phyloP scores from a whole-genome alignment of 2,888 invertebrate species.

The Ectropis crepuscularia region DNA sequence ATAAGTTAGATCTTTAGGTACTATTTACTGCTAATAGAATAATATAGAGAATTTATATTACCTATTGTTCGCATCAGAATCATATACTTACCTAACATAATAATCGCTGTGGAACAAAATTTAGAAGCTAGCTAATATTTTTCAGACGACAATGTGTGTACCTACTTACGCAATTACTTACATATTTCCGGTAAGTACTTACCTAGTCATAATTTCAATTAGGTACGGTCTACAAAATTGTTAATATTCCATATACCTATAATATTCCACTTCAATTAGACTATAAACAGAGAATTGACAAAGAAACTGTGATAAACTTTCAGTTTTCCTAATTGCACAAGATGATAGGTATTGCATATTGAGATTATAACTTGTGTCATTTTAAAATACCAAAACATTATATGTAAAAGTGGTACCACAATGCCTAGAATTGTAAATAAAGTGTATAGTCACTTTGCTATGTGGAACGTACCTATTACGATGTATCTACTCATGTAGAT shows the following conservation, averaged over 20 bases:
- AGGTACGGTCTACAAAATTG: slow-evolving; percentile 18
- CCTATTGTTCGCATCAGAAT: slow-evolving; percentile 36
- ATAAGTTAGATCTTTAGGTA: slow-evolving; percentile 46
- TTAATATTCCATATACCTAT: slow-evolving; percentile 5
- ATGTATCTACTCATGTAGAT: slow-evolving; percentile 36
- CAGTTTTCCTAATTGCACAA: slow-evolving; percentile 42
- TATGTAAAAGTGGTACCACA: slow-evolving; percentile 9
- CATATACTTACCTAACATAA: slow-evolving; percentile 17
- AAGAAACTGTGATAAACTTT: slow-evolving; percentile 62
- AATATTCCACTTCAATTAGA: slow-evolving; percentile 15
- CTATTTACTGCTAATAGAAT: slow-evolving; percentile 30
- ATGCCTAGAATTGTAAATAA: slow-evolving; percentile 15
- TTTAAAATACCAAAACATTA: slow-evolving; percentile 10
- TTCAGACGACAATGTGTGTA: slow-evolving; percentile 27
- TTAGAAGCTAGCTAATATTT: slow-evolving; percentile 24
- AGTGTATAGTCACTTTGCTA: slow-evolving; percentile 24
- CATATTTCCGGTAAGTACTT: not conserved
- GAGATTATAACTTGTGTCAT: not conserved
- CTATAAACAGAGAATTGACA: slow-evolving; percentile 41
- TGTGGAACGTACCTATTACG: slow-evolving; percentile 18
- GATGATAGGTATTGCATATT: slow-evolving; percentile 14
- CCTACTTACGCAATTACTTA: slow-evolving; percentile 12
- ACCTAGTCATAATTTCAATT: slow-evolving; percentile 6
- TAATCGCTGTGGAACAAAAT: slow-evolving; percentile 33
- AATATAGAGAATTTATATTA: slow-evolving; percentile 32